Conservation (phyloP, 2,797 vertebrate species). For the Lerista edwardsae region DNA sequence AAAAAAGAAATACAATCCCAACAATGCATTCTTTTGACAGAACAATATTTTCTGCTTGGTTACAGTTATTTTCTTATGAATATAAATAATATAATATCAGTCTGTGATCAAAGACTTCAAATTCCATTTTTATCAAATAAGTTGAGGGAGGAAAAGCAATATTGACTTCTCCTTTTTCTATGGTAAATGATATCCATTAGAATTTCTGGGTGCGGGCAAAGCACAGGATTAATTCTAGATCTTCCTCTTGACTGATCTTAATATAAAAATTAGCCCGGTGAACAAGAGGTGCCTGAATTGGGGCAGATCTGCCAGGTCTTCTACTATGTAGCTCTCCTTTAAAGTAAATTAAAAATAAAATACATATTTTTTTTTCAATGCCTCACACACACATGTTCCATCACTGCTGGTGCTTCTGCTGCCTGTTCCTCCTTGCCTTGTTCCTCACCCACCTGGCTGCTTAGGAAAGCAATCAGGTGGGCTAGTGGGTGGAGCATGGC, state of each 20-base stretch:
- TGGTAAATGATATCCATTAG: constrained; percentile 4
- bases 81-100: constrained; percentile 29
- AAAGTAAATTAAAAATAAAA: no score
- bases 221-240: constrained; percentile 9
- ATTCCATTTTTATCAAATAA: constrained; percentile 21
- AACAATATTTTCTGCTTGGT: constrained; percentile 26
- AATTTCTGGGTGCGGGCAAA: neutral
- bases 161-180: neutral
- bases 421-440: no score
- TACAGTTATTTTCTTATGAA: neutral
- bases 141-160: neutral
- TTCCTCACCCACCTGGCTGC: no score
- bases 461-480: no score
- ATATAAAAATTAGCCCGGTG: neutral
- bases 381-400: no score
- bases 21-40: neutral
- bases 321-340: no score
- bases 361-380: no score
- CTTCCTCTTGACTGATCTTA: neutral
- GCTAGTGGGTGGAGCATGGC: no score
- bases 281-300: no score
- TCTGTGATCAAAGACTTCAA: neutral
- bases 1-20: constrained; percentile 25
- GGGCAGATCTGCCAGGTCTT: no score
- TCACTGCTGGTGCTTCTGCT: no score